Percentiles rank a stretch among this genome's conserved stretches.
These are phyloP conservation scores for Epistrophe grossulariae DNA, from an alignment of 2,888 invertebrate genomes.

Conservation along the genomic window DNA sequence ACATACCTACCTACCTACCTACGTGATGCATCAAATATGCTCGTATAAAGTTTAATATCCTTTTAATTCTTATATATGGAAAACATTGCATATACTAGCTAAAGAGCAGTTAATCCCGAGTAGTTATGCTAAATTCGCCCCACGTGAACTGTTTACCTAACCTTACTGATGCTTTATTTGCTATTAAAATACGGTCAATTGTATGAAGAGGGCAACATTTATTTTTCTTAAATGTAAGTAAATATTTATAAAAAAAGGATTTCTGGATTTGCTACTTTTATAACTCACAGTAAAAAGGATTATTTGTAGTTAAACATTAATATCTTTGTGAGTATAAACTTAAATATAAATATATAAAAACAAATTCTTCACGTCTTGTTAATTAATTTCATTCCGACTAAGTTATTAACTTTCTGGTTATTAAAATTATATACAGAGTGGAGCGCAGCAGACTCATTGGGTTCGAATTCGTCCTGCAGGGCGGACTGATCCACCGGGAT, in stretches of 20 bases:
- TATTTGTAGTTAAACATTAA: too few species aligned
- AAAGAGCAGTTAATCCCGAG: constrained; percentile 6
- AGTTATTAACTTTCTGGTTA: too few species aligned
- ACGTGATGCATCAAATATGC: constrained; percentile 54
- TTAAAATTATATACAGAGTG: too few species aligned
- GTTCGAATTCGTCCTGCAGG: too few species aligned
- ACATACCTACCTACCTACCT: constrained; percentile 3
- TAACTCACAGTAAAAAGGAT: too few species aligned
- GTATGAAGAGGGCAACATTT: neutral
- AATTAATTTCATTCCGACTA: too few species aligned
- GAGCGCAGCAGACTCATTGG: too few species aligned
- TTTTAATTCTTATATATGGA: constrained; percentile 19
- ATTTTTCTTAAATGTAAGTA: neutral
- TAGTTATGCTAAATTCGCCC: constrained; percentile 10
- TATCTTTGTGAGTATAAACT: too few species aligned
- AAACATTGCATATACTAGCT: neutral
- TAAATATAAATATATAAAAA: too few species aligned
- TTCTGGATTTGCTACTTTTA: neutral
- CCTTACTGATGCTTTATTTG: neutral
- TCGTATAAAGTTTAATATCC: constrained; percentile 44
- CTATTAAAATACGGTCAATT: neutral
- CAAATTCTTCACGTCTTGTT: too few species aligned
- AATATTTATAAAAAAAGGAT: neutral
- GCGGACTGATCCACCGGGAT: too few species aligned
- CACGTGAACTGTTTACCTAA: constrained; percentile 14